A percentile compares a stretch with the other conserved stretches of the same genome.
Conservation (phyloP, 2,113 vertebrate genomes). For the Perca flavescens region DNA sequence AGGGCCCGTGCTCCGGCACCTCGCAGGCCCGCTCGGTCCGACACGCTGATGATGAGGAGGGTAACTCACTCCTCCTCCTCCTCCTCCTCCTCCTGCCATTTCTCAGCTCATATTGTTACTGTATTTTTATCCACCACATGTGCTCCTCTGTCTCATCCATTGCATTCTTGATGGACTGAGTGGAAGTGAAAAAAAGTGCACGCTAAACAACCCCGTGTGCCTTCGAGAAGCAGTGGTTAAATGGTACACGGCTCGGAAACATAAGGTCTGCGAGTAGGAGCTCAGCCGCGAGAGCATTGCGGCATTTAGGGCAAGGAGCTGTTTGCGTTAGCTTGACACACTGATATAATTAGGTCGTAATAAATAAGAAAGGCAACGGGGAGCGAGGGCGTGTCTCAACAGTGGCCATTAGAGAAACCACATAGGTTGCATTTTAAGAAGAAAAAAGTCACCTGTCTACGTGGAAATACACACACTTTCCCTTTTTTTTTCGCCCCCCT, state of each 20-base stretch:
- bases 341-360: slow-evolving; percentile 81
- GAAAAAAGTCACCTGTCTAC: slow-evolving; percentile 60
- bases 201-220: slow-evolving; percentile 57
- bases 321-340: slow-evolving; percentile 60
- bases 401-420: slow-evolving; percentile 73
- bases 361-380: slow-evolving; percentile 72
- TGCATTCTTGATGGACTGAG: slow-evolving; percentile 62
- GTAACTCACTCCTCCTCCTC: slow-evolving; percentile 50
- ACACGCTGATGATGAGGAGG: slow-evolving; percentile 70
- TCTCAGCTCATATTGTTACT: slow-evolving; percentile 61
- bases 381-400: slow-evolving; percentile 64
- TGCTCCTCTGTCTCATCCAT: slow-evolving; percentile 40
- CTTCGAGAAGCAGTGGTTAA: slow-evolving; percentile 65
- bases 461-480: slow-evolving; percentile 49
- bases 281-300: slow-evolving; percentile 57
- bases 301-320: slow-evolving; percentile 76
- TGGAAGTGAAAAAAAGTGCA: not conserved
- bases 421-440: slow-evolving; percentile 60
- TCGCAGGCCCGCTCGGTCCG: slow-evolving; percentile 60
- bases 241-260: slow-evolving; percentile 65
- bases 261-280: slow-evolving; percentile 60
- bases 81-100: slow-evolving; percentile 58
- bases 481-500: slow-evolving; percentile 15
- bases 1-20: slow-evolving; percentile 68
- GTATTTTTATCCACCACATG: slow-evolving; percentile 65